Percentiles rank a stretch among this genome's conserved stretches.
These are phyloP conservation scores for Muntiacus reevesi DNA, from an alignment of 2,113 vertebrate genomes.

Conservation along the genomic window DNA sequence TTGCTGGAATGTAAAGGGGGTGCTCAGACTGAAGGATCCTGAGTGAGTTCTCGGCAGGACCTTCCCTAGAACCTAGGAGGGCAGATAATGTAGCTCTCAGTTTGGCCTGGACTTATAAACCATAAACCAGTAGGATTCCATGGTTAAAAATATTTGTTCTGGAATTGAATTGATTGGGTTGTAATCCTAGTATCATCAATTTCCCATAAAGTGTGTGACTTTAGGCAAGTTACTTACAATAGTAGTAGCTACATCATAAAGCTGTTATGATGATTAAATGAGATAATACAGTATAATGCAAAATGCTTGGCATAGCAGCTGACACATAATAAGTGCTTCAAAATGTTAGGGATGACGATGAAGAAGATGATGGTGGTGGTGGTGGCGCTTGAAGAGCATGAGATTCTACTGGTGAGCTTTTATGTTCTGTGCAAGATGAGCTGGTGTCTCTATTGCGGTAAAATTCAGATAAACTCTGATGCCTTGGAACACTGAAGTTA, in stretches of 20 bases:
- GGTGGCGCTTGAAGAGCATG: background rate
- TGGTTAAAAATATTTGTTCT: background rate
- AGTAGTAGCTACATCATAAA: background rate
- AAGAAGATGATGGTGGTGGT: no score
- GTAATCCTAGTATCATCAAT: background rate
- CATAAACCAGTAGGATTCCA: background rate
- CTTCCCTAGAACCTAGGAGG: background rate
- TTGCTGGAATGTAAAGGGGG: background rate
- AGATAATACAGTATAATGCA: background rate
- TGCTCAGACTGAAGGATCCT: background rate
- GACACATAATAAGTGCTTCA: background rate
- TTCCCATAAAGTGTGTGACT: background rate
- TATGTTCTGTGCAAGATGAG: background rate
- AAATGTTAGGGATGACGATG: background rate
- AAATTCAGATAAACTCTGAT: background rate
- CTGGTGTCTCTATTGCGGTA: background rate
- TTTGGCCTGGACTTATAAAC: background rate
- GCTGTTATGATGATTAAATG: background rate
- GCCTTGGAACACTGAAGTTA: background rate
- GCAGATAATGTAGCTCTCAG: background rate
- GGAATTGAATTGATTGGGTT: background rate
- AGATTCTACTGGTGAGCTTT: background rate
- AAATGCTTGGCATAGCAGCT: background rate
- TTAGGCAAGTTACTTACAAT: background rate
- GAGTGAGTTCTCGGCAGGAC: background rate